Percentiles rank a stretch among this genome's conserved stretches.
Conservation (phyloP, 1,140 invertebrate species). For the Mactra quadrangularis region DNA sequence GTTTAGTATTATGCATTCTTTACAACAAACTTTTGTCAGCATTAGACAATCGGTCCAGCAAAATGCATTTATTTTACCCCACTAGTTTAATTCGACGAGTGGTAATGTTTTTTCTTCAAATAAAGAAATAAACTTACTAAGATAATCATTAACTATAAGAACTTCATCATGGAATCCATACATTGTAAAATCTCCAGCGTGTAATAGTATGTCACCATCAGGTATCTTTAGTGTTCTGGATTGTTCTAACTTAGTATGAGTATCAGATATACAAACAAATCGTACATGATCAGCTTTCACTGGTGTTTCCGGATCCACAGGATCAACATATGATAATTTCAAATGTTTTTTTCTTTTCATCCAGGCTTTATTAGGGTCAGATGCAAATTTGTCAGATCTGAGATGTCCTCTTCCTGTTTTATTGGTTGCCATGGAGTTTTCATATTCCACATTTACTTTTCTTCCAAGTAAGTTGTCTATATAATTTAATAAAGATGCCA, state of each 20-base stretch:
- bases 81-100: too few relatives aligned
- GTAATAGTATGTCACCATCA: constrained; percentile 49
- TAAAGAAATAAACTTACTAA: too few relatives aligned
- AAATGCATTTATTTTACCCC: too few relatives aligned
- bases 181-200: constrained; percentile 59
- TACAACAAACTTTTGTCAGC: too few relatives aligned
- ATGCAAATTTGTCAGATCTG: not conserved
- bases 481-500: too few relatives aligned
- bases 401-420: not conserved
- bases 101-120: too few relatives aligned
- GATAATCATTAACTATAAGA: constrained; percentile 37
- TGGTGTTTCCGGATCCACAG: constrained; percentile 27
- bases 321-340: not conserved
- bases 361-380: constrained; percentile 35
- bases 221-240: constrained; percentile 23
- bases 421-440: too few relatives aligned
- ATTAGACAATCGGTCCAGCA: too few relatives aligned
- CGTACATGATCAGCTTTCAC: constrained; percentile 82
- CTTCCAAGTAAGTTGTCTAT: too few relatives aligned
- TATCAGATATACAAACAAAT: constrained; percentile 61
- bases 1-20: too few relatives aligned
- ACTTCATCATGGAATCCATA: constrained; percentile 37
- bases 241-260: constrained; percentile 39
- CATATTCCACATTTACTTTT: too few relatives aligned
- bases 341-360: constrained; percentile 6